Evolutionary conservation across 2,888 invertebrate genomes (phyloP), one percentile per base, ranked within the genome.

Genomic region (Cheiracanthium punctorium): DNA sequence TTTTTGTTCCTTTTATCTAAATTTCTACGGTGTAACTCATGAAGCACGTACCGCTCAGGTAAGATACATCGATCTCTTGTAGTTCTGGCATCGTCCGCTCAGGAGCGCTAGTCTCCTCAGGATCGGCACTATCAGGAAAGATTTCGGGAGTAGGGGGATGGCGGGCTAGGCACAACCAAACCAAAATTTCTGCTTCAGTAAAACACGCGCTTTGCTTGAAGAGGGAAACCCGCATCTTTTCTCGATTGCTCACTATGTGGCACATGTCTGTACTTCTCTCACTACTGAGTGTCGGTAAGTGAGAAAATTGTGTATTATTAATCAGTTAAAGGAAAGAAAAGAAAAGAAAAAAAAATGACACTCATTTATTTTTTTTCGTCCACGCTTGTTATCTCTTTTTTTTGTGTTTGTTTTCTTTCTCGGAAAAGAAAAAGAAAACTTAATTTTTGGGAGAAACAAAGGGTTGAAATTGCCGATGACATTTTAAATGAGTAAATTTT

Each of bases 121-220:
- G 70, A 72, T 65, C 75, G 65, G 77, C 65, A 82, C 32, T 28
- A 65, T 67, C 77, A 77, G 82, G 82, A 73, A 82, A 82, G 77
- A 75, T 64, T 48, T 76, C 52, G 52, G 65, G 48, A 33, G 74
- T 32, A 28, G 74, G 81, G 81, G 72, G 69, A 80, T 37, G 75
- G 81, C 24, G 72, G 74, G 69, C 70, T 12, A 75, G 70, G 48
- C 65, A 32, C 71, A 52, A 77, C 72, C 48, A 67, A 82, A 77
- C 77, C 84, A 64, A 73, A 84, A 84, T 84, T 84, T 84, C 84
- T 84, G 84, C 84, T 79, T 79, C 84, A 79, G 77, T 84, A 79
- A 84, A 84, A 84, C 82, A 82, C 84, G 84, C 84, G 84, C 84
- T 77, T 74, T 41, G 79, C 77, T 76, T 84, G 84, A 84, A 84